These are phyloP conservation scores for Limosa lapponica DNA, from an alignment of 2,797 vertebrate genomes.

Conservation along the genomic window DNA sequence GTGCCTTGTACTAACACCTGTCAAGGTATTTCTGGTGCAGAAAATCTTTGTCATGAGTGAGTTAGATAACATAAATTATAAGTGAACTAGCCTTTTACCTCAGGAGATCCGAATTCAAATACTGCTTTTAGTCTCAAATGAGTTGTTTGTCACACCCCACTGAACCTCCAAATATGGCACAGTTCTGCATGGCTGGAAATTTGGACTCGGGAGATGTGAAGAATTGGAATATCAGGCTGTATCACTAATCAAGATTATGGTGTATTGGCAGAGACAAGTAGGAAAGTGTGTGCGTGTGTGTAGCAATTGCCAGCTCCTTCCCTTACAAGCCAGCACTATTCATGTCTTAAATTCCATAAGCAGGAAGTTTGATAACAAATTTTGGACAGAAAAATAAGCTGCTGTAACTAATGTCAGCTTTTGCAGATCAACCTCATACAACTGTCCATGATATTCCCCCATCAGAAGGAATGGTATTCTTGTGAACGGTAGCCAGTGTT, in stretches of 20 bases:
- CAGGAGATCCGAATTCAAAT: conserved; percentile 49
- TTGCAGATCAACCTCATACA: background rate
- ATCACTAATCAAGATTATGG: conserved; percentile 54
- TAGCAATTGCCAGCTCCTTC: conserved; percentile 1
- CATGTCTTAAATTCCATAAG: background rate
- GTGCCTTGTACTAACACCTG: conserved; percentile 48
- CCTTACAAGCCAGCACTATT: background rate
- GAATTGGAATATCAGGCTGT: conserved; percentile 26
- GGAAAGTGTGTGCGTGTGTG: background rate
- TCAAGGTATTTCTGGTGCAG: conserved; percentile 62
- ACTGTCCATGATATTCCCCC: background rate
- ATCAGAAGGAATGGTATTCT: background rate
- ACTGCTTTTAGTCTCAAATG: conserved; percentile 62
- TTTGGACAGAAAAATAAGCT: conserved; percentile 4
- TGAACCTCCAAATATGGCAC: conserved; percentile 55
- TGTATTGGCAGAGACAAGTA: conserved; percentile 25
- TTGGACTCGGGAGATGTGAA: background rate
- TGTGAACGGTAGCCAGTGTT: background rate
- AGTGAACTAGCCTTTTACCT: conserved; percentile 52
- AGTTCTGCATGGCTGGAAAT: conserved; percentile 53
- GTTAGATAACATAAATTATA: conserved; percentile 38
- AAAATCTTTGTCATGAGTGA: conserved; percentile 62
- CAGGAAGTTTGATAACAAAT: conserved; percentile 5
- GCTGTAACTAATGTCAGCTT: background rate
- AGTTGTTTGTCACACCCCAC: conserved; percentile 52